phyloP scores from a whole-genome alignment of 1,140 invertebrate species.

The Elysia chlorotica region DNA sequence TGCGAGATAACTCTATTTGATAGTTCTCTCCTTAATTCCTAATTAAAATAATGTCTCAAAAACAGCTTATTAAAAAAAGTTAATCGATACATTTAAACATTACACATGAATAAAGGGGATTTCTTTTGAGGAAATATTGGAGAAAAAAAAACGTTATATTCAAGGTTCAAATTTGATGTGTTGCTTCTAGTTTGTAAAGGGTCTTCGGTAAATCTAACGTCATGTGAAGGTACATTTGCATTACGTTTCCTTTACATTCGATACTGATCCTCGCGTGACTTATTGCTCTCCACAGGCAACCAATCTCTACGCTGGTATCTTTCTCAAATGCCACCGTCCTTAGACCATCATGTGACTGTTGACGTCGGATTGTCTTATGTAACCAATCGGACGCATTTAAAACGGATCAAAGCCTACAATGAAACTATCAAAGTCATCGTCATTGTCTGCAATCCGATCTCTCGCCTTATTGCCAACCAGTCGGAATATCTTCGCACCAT shows the following conservation, averaged over 20 bases:
- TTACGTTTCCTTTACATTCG: background rate
- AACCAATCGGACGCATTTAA: background rate
- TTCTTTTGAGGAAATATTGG: no score
- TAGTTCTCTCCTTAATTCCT: no score
- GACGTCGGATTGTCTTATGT: slow-evolving; percentile 1
- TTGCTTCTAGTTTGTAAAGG: background rate
- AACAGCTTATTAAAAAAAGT: no score
- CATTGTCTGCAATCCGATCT: slow-evolving; percentile 5
- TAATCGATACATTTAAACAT: no score
- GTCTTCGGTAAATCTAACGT: background rate
- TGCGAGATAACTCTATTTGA: no score
- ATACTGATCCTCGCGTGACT: background rate
- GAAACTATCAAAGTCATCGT: slow-evolving; percentile 8
- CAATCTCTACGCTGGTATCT: background rate
- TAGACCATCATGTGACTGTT: slow-evolving; percentile 8
- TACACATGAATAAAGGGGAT: no score
- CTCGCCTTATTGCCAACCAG: background rate
- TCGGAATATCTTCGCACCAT: background rate
- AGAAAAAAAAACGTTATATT: no score
- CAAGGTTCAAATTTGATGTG: no score
- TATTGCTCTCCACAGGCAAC: slow-evolving; percentile 1
- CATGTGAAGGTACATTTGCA: background rate
- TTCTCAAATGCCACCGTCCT: slow-evolving; percentile 3
- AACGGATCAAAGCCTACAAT: slow-evolving; percentile 1
- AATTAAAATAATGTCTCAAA: no score